Percentiles rank a stretch among this genome's conserved stretches.
Evolutionary conservation across 2,888 invertebrate genomes (phyloP).

Genomic region (Tetheella fluctuosa): DNA sequence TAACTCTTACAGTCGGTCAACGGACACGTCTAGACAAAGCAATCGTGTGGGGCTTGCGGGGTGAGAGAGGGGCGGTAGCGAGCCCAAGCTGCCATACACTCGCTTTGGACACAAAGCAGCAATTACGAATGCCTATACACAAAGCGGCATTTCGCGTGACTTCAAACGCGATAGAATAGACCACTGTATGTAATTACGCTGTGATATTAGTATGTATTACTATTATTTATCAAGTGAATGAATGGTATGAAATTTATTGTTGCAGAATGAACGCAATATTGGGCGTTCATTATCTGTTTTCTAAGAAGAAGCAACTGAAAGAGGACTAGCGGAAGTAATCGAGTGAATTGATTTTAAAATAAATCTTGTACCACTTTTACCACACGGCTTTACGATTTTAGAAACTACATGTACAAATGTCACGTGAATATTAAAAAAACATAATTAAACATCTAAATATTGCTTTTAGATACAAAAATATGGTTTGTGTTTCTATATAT

Average conservation of each 20-base stretch:
- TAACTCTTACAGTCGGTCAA: no score
- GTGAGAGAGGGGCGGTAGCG: no score
- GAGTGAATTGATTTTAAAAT: slow-evolving; percentile 20
- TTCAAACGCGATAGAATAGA: no score
- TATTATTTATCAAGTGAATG: not conserved
- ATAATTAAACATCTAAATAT: slow-evolving; percentile 8
- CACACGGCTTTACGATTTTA: slow-evolving; percentile 7
- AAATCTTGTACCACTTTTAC: not conserved
- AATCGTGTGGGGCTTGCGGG: no score
- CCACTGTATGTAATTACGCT: no score
- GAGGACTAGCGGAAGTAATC: slow-evolving; percentile 48
- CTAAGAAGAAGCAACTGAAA: slow-evolving; percentile 58
- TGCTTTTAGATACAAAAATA: slow-evolving; percentile 19
- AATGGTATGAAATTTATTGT: slow-evolving; percentile 39
- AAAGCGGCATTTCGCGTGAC: no score
- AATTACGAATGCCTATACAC: no score
- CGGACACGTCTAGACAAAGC: no score
- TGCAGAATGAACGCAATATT: slow-evolving; percentile 73
- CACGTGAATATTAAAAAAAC: not conserved
- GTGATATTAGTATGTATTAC: no score
- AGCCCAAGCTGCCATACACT: no score
- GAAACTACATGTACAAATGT: not conserved
- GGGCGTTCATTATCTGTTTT: slow-evolving; percentile 71
- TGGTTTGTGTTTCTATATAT: slow-evolving; percentile 33
- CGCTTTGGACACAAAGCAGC: no score